Evolutionary conservation across 1,140 invertebrate species (phyloP).

Genomic region (Bombus confusus): DNA sequence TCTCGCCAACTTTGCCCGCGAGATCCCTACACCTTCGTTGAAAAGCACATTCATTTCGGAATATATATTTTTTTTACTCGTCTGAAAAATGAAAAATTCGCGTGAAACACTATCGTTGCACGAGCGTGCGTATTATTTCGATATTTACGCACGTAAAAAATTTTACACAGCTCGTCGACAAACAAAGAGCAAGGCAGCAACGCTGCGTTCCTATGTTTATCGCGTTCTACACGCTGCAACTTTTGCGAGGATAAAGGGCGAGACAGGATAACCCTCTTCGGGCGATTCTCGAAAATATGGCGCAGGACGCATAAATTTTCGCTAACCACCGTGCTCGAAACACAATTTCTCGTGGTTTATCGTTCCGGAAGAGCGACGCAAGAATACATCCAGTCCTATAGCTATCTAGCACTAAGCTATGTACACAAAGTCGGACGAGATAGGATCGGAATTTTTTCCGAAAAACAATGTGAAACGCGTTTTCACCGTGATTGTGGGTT

Average conservation of each 20-base stretch:
- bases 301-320: conserved; percentile 3
- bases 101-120: neutral
- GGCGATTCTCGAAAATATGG: neutral
- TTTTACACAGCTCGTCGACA: neutral
- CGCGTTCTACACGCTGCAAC: neutral
- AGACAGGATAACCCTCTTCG: too few species aligned
- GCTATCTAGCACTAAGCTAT: neutral
- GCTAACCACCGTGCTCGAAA: neutral
- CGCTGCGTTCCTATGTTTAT: neutral
- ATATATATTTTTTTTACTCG: neutral
- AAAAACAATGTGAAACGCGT: neutral
- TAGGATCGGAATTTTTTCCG: neutral
- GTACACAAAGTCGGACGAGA: neutral
- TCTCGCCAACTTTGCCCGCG: too few species aligned
- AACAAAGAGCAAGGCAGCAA: neutral
- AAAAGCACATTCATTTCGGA: neutral
- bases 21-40: neutral
- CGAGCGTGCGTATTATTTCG: neutral
- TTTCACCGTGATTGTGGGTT: conserved; percentile 12
- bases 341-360: conserved; percentile 11
- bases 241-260: neutral
- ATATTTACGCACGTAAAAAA: neutral
- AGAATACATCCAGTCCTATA: neutral
- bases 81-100: neutral
- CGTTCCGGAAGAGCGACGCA: neutral